Evolutionary conservation across 2,888 invertebrate species (phyloP).

Genomic region (Heliconius charithonia): DNA sequence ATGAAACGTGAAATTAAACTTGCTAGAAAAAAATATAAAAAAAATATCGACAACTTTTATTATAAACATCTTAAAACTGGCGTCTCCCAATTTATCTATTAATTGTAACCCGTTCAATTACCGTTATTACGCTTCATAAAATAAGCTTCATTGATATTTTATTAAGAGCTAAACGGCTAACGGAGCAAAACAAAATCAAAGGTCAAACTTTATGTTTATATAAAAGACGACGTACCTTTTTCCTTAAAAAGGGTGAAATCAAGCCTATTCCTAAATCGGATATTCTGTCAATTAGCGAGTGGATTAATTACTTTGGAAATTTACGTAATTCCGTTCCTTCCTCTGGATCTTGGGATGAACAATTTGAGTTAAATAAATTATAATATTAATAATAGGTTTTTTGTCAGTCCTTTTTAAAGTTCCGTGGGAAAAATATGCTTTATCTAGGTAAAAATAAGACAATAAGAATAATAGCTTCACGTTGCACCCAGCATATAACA

Average conservation of each 20-base stretch:
- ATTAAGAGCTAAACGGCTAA: conserved; percentile 25
- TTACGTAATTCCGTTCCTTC: conserved; percentile 43
- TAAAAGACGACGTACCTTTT: conserved; percentile 19
- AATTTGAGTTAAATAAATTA: conserved; percentile 41
- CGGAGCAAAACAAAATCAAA: conserved; percentile 23
- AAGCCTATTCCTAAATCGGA: conserved; percentile 51
- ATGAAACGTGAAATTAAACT: too few relatives aligned
- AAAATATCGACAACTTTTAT: not conserved
- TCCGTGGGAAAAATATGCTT: too few relatives aligned
- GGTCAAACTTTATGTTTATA: conserved; percentile 26
- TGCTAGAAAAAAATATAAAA: not conserved
- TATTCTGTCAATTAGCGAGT: conserved; percentile 54
- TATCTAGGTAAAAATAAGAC: not conserved
- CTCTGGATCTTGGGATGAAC: conserved; percentile 35
- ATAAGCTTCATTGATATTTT: conserved; percentile 23
- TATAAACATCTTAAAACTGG: not conserved
- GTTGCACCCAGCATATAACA: not conserved
- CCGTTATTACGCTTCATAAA: conserved; percentile 18
- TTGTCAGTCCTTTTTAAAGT: not conserved
- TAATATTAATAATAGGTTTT: conserved; percentile 39
- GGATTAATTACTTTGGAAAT: conserved; percentile 53
- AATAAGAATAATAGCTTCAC: not conserved
- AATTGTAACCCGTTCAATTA: conserved; percentile 21
- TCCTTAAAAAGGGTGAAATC: conserved; percentile 44
- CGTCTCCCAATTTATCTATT: not conserved